These are phyloP conservation scores for Aphidius colemani DNA, from an alignment of 2,888 invertebrate species.

Conservation along the genomic window DNA sequence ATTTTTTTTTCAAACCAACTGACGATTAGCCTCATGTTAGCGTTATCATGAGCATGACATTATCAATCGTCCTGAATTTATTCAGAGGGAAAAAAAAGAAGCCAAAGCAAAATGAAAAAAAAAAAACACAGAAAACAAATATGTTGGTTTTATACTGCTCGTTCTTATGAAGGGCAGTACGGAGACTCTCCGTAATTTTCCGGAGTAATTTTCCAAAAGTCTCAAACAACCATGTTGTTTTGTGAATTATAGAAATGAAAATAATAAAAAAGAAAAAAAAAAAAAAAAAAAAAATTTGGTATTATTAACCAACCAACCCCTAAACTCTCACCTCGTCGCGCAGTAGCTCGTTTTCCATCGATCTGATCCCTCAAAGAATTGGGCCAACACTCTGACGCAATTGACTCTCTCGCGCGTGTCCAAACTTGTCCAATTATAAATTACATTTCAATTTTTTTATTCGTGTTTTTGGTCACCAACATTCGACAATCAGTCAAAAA, in stretches of 20 bases:
- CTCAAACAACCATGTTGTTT: not conserved
- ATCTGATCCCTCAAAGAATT: conserved; percentile 46
- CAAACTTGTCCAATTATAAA: conserved; percentile 32
- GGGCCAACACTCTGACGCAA: conserved; percentile 43
- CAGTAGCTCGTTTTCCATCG: conserved; percentile 39
- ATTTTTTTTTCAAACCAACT: not conserved
- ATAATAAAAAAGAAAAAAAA: conserved; percentile 18
- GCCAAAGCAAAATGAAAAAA: no score
- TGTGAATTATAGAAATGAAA: conserved; percentile 3
- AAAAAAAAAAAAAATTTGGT: conserved; percentile 10
- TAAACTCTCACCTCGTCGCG: conserved; percentile 28
- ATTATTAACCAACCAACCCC: conserved; percentile 22
- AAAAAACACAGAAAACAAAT: no score
- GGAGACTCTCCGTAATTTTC: no score
- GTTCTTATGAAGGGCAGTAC: not conserved
- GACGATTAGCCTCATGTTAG: no score
- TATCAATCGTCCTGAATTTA: no score
- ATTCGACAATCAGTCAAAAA: no score
- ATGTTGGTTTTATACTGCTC: not conserved
- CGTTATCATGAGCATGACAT: no score
- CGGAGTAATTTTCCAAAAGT: no score
- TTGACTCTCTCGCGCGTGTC: conserved; percentile 26
- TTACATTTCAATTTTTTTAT: conserved; percentile 3
- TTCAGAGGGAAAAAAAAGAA: no score
- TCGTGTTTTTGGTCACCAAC: no score